These are phyloP conservation scores for Cheirogaleus medius DNA, from an alignment of 2,113 vertebrate species.

Conservation along the genomic window DNA sequence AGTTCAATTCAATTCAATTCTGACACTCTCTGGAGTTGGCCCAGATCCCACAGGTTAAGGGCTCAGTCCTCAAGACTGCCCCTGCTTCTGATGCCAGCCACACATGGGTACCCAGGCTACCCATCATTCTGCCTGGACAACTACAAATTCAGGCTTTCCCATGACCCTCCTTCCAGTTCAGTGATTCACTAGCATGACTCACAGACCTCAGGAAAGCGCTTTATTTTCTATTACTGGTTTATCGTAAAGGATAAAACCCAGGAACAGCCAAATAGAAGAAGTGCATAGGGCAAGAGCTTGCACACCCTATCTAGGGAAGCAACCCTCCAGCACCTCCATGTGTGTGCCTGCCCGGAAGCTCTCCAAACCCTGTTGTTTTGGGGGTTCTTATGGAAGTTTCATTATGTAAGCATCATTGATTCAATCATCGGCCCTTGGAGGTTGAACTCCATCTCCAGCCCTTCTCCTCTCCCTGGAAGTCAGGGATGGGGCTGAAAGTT, in stretches of 20 bases:
- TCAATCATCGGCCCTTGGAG: background rate
- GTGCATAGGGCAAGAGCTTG: background rate
- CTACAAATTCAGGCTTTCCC: background rate
- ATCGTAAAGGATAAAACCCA: background rate
- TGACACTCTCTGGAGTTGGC: background rate
- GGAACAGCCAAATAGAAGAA: background rate
- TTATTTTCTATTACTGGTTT: background rate
- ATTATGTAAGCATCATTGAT: background rate
- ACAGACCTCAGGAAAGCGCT: background rate
- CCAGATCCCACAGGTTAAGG: background rate
- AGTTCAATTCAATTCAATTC: background rate
- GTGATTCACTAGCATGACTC: background rate
- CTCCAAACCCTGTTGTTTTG: background rate
- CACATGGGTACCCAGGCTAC: background rate
- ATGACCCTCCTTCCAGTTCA: no score
- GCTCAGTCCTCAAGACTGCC: background rate
- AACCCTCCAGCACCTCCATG: fast-evolving
- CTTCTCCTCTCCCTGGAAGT: background rate
- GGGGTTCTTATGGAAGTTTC: background rate
- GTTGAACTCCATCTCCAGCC: background rate
- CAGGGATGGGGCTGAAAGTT: background rate
- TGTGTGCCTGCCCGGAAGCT: background rate
- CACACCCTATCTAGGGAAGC: fast-evolving
- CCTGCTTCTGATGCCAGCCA: background rate
- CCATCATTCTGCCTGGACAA: background rate